Percentiles rank a stretch among this genome's conserved stretches.
Evolutionary conservation across 2,113 vertebrate genomes (phyloP).

Genomic region (Corythaixoides concolor): DNA sequence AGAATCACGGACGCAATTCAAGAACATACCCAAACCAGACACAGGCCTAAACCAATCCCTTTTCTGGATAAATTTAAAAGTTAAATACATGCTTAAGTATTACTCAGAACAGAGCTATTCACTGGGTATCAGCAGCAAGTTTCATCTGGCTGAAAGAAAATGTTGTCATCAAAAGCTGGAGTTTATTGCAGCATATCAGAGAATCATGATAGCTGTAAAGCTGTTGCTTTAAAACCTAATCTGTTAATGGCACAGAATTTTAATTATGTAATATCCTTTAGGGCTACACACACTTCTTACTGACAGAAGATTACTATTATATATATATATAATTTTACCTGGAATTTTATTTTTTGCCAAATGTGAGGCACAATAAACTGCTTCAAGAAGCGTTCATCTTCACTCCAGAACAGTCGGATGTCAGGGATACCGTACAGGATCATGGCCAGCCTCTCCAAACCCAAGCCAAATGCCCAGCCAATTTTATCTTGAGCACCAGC

Average conservation of each 20-base stretch:
- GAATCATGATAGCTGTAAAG: not conserved
- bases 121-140: not conserved
- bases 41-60: not conserved
- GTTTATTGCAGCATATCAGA: not conserved
- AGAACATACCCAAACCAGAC: not conserved
- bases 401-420: conserved; percentile 96
- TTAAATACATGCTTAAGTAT: not conserved
- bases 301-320: not conserved
- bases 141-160: not conserved
- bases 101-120: not conserved
- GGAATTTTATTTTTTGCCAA: conserved; percentile 83
- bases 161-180: not conserved
- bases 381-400: conserved; percentile 86
- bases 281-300: not conserved
- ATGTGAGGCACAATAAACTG: conserved; percentile 85
- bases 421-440: conserved; percentile 90
- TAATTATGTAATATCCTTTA: not conserved
- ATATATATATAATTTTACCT: conserved; percentile 72
- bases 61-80: not conserved
- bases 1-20: not conserved
- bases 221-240: not conserved
- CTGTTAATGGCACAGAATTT: not conserved
- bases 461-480: conserved; percentile 94
- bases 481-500: conserved; percentile 86
- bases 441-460: conserved; percentile 93